These are phyloP conservation scores for Leptopilina boulardi DNA, from an alignment of 1,140 invertebrate genomes.

Conservation along the genomic window DNA sequence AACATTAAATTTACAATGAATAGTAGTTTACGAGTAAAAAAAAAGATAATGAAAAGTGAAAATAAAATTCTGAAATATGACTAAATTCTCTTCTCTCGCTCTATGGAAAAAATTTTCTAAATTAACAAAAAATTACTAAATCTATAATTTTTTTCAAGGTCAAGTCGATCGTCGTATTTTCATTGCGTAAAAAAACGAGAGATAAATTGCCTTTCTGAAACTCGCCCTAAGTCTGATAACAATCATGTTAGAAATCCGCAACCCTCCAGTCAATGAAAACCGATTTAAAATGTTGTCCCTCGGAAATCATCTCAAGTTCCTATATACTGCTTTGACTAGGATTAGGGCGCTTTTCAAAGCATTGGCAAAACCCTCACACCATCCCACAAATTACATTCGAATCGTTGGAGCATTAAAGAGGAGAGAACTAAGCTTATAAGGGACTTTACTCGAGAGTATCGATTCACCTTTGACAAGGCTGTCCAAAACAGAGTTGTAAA, in stretches of 20 bases:
- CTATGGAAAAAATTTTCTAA: too few relatives aligned
- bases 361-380: neutral
- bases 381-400: neutral
- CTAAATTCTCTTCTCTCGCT: too few relatives aligned
- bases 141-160: too few relatives aligned
- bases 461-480: constrained; percentile 90
- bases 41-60: too few relatives aligned
- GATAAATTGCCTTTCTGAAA: constrained; percentile 4
- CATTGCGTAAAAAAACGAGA: neutral
- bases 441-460: constrained; percentile 3
- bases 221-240: neutral
- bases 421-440: neutral
- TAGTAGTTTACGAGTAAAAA: too few relatives aligned
- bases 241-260: neutral
- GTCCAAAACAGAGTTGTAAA: constrained; percentile 88
- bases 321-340: constrained; percentile 38
- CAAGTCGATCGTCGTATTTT: too few relatives aligned
- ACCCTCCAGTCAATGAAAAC: neutral
- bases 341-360: constrained; percentile 31
- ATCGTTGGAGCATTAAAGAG: neutral
- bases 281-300: constrained; percentile 35
- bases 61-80: too few relatives aligned
- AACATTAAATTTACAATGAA: too few relatives aligned
- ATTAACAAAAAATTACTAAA: too few relatives aligned
- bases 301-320: neutral